phyloP scores from a whole-genome alignment of 2,888 invertebrate genomes.

The Trichogramma evanescens region DNA sequence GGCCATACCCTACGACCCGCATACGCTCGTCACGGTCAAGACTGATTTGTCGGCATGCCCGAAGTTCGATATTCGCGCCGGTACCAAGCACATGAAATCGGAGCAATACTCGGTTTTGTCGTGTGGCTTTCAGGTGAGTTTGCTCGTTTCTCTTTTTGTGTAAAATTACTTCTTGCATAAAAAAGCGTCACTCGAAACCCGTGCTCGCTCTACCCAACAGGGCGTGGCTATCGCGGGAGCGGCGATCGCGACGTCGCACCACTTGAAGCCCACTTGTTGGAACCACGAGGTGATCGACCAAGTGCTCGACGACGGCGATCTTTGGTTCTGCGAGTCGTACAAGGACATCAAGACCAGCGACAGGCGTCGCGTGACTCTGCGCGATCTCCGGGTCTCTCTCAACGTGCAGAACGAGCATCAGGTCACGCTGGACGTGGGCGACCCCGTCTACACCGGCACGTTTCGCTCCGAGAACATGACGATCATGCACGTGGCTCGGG shows the following conservation, averaged over 20 bases:
- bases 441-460: constrained; percentile 36
- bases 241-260: constrained; percentile 37
- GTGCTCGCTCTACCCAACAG: constrained; percentile 27
- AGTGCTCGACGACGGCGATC: constrained; percentile 41
- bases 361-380: constrained; percentile 30
- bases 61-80: constrained; percentile 36
- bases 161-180: background rate
- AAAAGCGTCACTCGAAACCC: background rate
- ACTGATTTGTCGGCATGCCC: constrained; percentile 33
- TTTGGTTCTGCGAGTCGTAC: constrained; percentile 38
- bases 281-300: constrained; percentile 39
- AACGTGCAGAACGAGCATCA: constrained; percentile 31
- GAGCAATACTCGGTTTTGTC: constrained; percentile 38
- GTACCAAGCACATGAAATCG: constrained; percentile 35
- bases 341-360: constrained; percentile 30
- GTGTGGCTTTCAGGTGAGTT: constrained; percentile 40
- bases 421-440: constrained; percentile 33
- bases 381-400: constrained; percentile 31
- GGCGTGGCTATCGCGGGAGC: constrained; percentile 40
- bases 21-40: constrained; percentile 35
- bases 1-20: constrained; percentile 34
- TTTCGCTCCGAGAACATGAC: constrained; percentile 37
- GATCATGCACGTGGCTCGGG: constrained; percentile 37
- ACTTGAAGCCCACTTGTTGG: constrained; percentile 38
- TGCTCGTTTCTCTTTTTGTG: background rate